A percentile compares a stretch with the other conserved stretches of the same genome.
Conservation (phyloP, 2,113 vertebrate species). For the Hucho hucho region DNA sequence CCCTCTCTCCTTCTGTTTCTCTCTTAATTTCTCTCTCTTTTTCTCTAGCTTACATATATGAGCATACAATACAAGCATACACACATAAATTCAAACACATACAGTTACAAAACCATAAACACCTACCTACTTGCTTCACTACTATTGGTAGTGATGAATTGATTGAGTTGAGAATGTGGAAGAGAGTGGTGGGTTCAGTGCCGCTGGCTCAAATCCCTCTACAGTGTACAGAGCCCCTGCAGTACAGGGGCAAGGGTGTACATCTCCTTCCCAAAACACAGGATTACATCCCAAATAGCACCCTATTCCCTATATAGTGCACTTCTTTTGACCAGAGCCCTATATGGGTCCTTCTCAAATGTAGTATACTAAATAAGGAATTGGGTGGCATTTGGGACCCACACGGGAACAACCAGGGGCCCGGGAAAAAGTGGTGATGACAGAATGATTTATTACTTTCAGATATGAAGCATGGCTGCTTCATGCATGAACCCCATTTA, state of each 20-base stretch:
- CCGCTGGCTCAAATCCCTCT: constrained; percentile 42
- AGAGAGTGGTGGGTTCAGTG: constrained; percentile 22
- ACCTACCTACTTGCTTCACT: background rate
- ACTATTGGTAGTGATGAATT: constrained; percentile 5
- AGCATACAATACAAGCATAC: background rate
- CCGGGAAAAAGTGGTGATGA: constrained; percentile 8
- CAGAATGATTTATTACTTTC: constrained; percentile 33
- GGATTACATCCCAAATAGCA: too few species aligned
- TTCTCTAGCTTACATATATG: background rate
- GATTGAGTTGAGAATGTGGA: constrained; percentile 11
- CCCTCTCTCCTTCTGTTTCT: background rate
- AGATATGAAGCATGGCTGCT: background rate
- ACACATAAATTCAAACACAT: background rate
- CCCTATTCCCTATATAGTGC: background rate
- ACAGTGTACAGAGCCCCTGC: constrained; percentile 29
- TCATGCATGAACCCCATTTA: background rate
- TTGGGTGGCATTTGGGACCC: too few species aligned
- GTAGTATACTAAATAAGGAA: too few species aligned
- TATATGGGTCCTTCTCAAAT: too few species aligned
- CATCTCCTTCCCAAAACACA: constrained; percentile 8
- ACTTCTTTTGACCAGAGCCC: too few species aligned
- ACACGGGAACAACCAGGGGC: background rate
- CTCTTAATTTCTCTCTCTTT: background rate
- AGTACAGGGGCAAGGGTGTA: background rate
- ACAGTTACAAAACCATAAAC: constrained; percentile 7